phyloP scores from a whole-genome alignment of 2,888 invertebrate species.

The Sminthurides aquaticus region DNA sequence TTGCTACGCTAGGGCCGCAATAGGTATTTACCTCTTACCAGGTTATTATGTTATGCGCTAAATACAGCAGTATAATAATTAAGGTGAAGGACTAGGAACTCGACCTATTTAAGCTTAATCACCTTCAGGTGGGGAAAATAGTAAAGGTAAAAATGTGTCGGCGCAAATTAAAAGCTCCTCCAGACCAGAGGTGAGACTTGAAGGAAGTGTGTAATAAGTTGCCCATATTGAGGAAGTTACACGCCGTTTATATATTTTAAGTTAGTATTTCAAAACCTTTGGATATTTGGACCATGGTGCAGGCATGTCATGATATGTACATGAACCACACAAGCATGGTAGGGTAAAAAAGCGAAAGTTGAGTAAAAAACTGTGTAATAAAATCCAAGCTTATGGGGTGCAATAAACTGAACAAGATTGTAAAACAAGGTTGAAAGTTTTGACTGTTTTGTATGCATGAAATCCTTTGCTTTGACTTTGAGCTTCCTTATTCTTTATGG shows the following conservation, averaged over 20 bases:
- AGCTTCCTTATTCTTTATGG: too few species aligned
- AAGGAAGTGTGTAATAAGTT: too few species aligned
- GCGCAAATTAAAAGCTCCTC: background rate
- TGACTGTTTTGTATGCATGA: background rate
- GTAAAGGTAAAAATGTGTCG: background rate
- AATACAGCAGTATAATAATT: background rate
- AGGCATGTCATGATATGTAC: too few species aligned
- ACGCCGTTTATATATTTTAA: too few species aligned
- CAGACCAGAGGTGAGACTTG: too few species aligned
- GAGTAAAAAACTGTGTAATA: background rate
- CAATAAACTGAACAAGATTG: slow-evolving; percentile 20
- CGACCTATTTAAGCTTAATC: background rate
- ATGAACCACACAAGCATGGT: too few species aligned
- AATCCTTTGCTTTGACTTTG: background rate
- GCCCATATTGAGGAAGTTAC: too few species aligned
- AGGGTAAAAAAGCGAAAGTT: background rate
- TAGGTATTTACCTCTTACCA: too few species aligned
- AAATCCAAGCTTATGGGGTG: background rate
- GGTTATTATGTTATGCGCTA: too few species aligned
- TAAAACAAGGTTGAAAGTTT: slow-evolving; percentile 11
- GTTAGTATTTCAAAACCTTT: too few species aligned
- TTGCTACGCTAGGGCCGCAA: too few species aligned
- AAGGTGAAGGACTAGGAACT: background rate
- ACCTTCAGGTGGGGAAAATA: background rate
- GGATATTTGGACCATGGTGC: too few species aligned